These are phyloP conservation scores for Myopa testacea DNA, from an alignment of 2,888 invertebrate genomes.

Conservation along the genomic window DNA sequence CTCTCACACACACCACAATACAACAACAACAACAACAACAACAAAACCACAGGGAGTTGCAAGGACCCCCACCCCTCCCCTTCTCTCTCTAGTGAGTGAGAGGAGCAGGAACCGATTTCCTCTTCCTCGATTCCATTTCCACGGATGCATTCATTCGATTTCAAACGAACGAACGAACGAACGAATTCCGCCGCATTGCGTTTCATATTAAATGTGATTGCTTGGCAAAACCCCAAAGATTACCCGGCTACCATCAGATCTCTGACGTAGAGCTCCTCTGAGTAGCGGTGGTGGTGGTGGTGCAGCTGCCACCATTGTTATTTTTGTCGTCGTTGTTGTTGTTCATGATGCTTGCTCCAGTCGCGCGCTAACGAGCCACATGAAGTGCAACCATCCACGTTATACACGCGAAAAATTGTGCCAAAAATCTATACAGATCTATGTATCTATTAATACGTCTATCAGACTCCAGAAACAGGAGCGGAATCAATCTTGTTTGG, in stretches of 20 bases:
- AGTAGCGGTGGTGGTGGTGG: too few species aligned
- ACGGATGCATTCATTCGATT: slow-evolving; percentile 49
- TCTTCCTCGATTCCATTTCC: slow-evolving; percentile 40
- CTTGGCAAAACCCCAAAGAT: slow-evolving; percentile 51
- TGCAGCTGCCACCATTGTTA: too few species aligned
- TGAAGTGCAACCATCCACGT: too few species aligned
- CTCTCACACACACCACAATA: background rate
- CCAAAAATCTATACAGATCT: too few species aligned
- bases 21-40: background rate
- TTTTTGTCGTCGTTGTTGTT: too few species aligned
- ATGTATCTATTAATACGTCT: too few species aligned
- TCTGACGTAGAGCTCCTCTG: background rate
- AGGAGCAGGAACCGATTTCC: background rate
- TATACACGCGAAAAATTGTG: too few species aligned
- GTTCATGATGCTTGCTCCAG: too few species aligned
- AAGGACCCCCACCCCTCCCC: background rate
- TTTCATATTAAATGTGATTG: slow-evolving; percentile 50
- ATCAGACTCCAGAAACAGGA: too few species aligned
- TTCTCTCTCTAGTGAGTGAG: background rate
- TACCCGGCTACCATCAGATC: background rate
- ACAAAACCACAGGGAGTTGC: background rate
- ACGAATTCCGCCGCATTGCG: slow-evolving; percentile 38
- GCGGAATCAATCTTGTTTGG: too few species aligned
- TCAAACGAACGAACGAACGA: slow-evolving; percentile 7
- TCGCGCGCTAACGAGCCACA: too few species aligned